Conservation (phyloP, 23 tunicate genomes). For the Ciona savignyi region DNA sequence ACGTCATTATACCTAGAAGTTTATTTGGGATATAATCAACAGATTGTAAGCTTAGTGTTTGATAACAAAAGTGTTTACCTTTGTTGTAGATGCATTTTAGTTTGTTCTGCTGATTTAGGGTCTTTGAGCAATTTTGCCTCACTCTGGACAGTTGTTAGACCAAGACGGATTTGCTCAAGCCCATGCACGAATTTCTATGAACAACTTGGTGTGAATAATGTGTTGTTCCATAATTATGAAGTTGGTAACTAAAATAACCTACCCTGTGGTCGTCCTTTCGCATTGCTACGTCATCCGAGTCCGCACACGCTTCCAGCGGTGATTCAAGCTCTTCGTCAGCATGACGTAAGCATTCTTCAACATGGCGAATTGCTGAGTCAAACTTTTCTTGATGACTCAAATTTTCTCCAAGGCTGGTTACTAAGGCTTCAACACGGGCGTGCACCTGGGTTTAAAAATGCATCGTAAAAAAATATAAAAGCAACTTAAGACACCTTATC, state of each 20-base stretch:
- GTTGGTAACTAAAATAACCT: not conserved
- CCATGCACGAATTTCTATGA: conserved; percentile 67
- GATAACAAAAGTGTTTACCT: not conserved
- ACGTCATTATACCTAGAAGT: conserved; percentile 48
- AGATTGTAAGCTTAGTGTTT: not conserved
- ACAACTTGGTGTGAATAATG: no score
- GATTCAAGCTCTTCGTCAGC: conserved; percentile 41
- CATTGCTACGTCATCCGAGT: conserved; percentile 36
- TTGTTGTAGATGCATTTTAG: conserved; percentile 11
- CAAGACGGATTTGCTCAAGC: conserved; percentile 49
- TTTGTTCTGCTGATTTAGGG: conserved; percentile 21
- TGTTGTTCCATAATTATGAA: no score
- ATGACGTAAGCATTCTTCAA: conserved; percentile 23
- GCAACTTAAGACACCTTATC: no score
- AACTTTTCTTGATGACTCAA: conserved; percentile 72
- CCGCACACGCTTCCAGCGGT: conserved; percentile 30
- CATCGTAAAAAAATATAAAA: no score
- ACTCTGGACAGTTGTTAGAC: conserved; percentile 59
- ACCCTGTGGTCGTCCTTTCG: conserved; percentile 70
- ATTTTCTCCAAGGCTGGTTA: conserved; percentile 54
- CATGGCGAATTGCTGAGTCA: conserved; percentile 34
- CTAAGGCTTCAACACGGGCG: conserved; percentile 58
- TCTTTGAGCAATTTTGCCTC: conserved; percentile 79
- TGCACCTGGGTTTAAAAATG: conserved; percentile 35
- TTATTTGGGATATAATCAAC: not conserved